These are phyloP conservation scores for Microctenopoma lineatum DNA, from an alignment of 2,797 vertebrate genomes.

Conservation along the genomic window DNA sequence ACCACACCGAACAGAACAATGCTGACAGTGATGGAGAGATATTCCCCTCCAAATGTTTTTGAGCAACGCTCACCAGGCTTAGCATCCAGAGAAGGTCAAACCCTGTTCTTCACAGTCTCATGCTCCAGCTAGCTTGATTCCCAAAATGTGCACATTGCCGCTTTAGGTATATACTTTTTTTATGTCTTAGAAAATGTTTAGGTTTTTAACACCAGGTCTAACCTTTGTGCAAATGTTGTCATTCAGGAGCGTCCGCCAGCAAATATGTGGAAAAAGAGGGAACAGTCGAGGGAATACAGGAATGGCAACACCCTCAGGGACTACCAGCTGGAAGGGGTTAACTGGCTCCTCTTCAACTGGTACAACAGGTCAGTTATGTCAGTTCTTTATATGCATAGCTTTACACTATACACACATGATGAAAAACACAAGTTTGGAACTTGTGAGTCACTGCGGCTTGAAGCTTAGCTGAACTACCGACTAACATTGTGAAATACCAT, in stretches of 20 bases:
- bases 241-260: constrained; percentile 93
- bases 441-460: too few species aligned
- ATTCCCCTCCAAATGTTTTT: too few species aligned
- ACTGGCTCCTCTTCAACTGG: constrained; percentile 99
- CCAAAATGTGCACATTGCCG: too few species aligned
- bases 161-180: background rate
- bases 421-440: background rate
- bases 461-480: background rate
- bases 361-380: constrained; percentile 91
- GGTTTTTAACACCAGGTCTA: background rate
- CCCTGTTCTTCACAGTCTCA: too few species aligned
- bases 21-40: too few species aligned
- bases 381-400: background rate
- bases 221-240: constrained; percentile 17
- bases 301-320: constrained; percentile 99
- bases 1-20: too few species aligned
- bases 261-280: constrained; percentile 97
- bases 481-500: background rate
- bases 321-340: constrained; percentile 98
- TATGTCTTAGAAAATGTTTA: background rate
- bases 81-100: too few species aligned
- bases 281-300: constrained; percentile 95
- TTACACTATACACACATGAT: background rate
- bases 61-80: too few species aligned
- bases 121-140: too few species aligned